Evolutionary conservation across 2,888 invertebrate species (phyloP).

Genomic region (Lepetodrilus schrolli): DNA sequence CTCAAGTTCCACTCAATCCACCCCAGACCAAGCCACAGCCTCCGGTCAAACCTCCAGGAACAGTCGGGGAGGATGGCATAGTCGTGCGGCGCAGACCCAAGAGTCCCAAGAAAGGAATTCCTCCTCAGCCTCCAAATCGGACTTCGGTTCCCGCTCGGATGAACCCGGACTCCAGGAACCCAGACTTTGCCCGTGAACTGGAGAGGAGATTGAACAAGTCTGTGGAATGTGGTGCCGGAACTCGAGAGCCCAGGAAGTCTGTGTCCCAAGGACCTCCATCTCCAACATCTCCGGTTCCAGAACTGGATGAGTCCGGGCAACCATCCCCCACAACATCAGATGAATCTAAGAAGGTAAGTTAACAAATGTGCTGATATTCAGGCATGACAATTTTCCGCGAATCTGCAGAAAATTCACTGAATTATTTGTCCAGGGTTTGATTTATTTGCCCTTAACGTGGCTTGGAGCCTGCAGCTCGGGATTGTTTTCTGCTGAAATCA

Average conservation of each 20-base stretch:
- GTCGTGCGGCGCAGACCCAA: slow-evolving; percentile 59
- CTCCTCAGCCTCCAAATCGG: slow-evolving; percentile 52
- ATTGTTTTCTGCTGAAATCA: no score
- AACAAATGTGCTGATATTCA: no score
- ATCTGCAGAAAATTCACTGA: no score
- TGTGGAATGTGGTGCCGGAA: slow-evolving; percentile 32
- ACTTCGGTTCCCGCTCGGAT: slow-evolving; percentile 41
- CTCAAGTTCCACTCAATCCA: slow-evolving; percentile 15
- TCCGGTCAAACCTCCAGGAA: slow-evolving; percentile 33
- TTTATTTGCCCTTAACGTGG: no score
- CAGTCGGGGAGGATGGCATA: slow-evolving; percentile 28
- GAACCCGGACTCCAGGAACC: slow-evolving; percentile 43
- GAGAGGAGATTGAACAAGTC: slow-evolving; percentile 54
- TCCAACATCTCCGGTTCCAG: slow-evolving; percentile 37
- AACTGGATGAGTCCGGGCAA: slow-evolving; percentile 27
- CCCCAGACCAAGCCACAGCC: slow-evolving; percentile 23
- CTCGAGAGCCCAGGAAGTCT: slow-evolving; percentile 34
- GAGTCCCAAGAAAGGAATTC: slow-evolving; percentile 61
- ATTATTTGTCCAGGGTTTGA: no score
- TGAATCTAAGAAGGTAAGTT: slow-evolving; percentile 6
- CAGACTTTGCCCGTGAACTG: slow-evolving; percentile 60
- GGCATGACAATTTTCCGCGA: no score
- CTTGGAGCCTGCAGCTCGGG: no score
- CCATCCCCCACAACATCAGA: slow-evolving; percentile 38
- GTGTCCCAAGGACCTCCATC: slow-evolving; percentile 45